Evolutionary conservation across 1,140 invertebrate species (phyloP), one percentile per base, ranked within the genome.

Genomic region (Lepidurus arcticus): DNA sequence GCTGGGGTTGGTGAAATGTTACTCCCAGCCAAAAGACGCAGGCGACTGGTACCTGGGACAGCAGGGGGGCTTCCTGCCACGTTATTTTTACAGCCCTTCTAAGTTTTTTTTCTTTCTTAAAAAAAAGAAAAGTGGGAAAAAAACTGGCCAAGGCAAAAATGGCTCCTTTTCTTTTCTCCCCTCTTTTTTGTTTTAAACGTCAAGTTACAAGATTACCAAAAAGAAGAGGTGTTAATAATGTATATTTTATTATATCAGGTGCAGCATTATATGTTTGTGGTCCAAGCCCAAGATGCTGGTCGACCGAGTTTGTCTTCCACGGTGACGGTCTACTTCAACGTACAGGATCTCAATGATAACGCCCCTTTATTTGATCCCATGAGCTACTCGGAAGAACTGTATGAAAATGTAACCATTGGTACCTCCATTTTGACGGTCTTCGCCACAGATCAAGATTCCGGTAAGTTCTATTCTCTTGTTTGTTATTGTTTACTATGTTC

Each of bases 331-430:
- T 96, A 96, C 85, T 92, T 97, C 84, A 96, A 97, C 86, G 94
- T 98, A 1, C 86, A 95, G 45, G 96, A 98, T 84, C 87, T 97
- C 34, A 98, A 98, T 84, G 97, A 98, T 86, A 98, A 98, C 84
- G 89, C 93, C 0, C 96, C 97, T 0, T 87, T 94, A 47, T 98
- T 98, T 84, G 92, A 96, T 82, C 91, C 93, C 0, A 94, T 95
- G 86, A 92, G 92, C 76, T 95, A 96, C 85, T 92, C 90, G 26
- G 91, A 92, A 80, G 94, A 96, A 82, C 88, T 98, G 73, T 89
- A 90, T 80, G 97, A 98, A 85, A 95, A 97, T 82, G 90, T 92
- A 9, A 90, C 93, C 1, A 84, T 94, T 24, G 93, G 92, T 13
- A 92, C 91, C 3, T 87, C 90, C 5, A 90, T 98, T 0, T 88